phyloP scores from a whole-genome alignment of 2,113 vertebrate species.

The Pseudorhombus dupliciocellatus region DNA sequence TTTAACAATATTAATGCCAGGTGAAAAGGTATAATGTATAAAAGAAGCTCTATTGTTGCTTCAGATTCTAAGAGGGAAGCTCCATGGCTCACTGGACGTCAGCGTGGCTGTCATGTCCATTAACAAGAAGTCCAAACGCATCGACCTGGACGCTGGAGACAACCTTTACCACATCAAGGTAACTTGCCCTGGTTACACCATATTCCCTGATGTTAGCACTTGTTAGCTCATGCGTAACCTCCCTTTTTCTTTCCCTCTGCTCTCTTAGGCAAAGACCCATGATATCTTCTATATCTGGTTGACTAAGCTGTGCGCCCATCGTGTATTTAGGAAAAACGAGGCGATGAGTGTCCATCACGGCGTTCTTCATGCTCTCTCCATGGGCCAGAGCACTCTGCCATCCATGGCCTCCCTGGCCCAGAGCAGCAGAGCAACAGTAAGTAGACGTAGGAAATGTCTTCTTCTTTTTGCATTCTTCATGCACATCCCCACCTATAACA shows the following conservation, averaged over 20 bases:
- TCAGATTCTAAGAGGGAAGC: conserved; percentile 88
- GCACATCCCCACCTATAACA: neutral
- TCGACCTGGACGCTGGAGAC: conserved; percentile 92
- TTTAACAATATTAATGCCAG: neutral
- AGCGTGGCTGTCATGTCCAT: conserved; percentile 92
- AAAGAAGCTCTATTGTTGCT: neutral
- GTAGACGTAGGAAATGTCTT: conserved; percentile 24
- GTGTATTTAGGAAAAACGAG: conserved; percentile 82
- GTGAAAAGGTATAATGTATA: neutral
- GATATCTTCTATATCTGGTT: conserved; percentile 92
- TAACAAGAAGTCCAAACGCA: conserved; percentile 91
- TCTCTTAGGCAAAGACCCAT: conserved; percentile 85
- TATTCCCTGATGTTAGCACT: neutral
- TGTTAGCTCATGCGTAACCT: too few relatives aligned
- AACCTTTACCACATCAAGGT: conserved; percentile 95
- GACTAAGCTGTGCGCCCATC: conserved; percentile 88
- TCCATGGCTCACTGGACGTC: conserved; percentile 89
- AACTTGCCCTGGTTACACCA: neutral
- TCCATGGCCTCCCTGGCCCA: conserved; percentile 58
- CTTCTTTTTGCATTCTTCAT: neutral
- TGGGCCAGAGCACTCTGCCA: conserved; percentile 54
- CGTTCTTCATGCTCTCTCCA: conserved; percentile 75
- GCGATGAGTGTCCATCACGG: conserved; percentile 75
- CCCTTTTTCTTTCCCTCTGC: too few relatives aligned
- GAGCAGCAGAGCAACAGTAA: conserved; percentile 66